Percentiles rank a stretch among this genome's conserved stretches.
Evolutionary conservation across 2,888 invertebrate genomes (phyloP).

Genomic region (Achlya flavicornis): DNA sequence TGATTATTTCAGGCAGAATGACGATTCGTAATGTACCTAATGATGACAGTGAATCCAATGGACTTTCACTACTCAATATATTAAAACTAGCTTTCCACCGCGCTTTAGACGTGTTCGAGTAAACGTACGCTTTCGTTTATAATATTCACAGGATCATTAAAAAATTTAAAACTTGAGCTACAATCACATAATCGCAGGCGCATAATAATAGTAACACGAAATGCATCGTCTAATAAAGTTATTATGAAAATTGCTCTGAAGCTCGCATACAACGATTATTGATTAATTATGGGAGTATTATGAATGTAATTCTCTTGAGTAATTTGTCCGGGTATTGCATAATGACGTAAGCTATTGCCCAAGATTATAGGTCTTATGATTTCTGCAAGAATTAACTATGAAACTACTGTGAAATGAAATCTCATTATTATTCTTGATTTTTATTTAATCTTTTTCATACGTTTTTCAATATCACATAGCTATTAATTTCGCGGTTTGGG

Average conservation of each 20-base stretch:
- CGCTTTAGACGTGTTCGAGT: too few species aligned
- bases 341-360: constrained; percentile 24
- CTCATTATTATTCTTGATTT: too few species aligned
- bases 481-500: too few species aligned
- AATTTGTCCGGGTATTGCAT: constrained; percentile 26
- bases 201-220: constrained; percentile 4
- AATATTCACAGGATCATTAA: too few species aligned
- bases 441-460: too few species aligned
- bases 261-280: constrained; percentile 19
- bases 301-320: constrained; percentile 23
- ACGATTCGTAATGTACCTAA: background rate
- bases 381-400: background rate
- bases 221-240: constrained; percentile 15
- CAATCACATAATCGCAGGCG: constrained; percentile 1
- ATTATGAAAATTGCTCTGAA: constrained; percentile 24
- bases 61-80: too few species aligned
- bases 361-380: constrained; percentile 18
- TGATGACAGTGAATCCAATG: too few species aligned
- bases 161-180: too few species aligned
- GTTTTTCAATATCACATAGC: too few species aligned
- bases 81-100: too few species aligned
- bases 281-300: constrained; percentile 29
- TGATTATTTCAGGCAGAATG: background rate
- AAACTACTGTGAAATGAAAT: background rate
- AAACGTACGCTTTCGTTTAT: too few species aligned